Percentiles rank a stretch among this genome's conserved stretches.
Conservation (phyloP, 2,113 vertebrate species). For the Stegostoma tigrinum region DNA sequence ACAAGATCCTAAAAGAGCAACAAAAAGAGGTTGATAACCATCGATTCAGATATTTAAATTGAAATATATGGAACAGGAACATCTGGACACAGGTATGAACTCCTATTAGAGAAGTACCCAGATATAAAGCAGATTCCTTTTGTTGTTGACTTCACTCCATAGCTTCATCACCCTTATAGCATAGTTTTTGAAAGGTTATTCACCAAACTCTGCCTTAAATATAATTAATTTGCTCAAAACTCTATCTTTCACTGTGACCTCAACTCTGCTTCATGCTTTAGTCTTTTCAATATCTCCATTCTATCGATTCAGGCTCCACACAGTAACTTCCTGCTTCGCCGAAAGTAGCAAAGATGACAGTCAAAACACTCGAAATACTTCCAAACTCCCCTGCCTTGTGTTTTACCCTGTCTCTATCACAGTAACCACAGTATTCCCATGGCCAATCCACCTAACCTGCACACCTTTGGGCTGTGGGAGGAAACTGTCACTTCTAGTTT, state of each 20-base stretch:
- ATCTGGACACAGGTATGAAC: neutral
- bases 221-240: neutral
- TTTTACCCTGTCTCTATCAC: neutral
- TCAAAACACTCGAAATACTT: neutral
- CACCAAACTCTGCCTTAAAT: neutral
- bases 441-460: too few species aligned
- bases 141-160: neutral
- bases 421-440: too few species aligned
- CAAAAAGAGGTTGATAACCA: neutral
- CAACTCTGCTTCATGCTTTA: neutral
- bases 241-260: neutral
- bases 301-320: neutral
- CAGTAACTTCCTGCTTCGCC: neutral
- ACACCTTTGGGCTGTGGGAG: too few species aligned
- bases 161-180: neutral
- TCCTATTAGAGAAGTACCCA: neutral
- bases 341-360: neutral
- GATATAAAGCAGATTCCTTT: neutral
- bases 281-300: neutral
- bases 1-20: slow-evolving; percentile 37
- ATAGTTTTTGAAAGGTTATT: neutral
- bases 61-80: neutral
- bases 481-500: neutral
- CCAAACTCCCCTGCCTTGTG: neutral
- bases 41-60: neutral